Conservation (phyloP, 1,140 invertebrate species). For the Penaeus chinensis region DNA sequence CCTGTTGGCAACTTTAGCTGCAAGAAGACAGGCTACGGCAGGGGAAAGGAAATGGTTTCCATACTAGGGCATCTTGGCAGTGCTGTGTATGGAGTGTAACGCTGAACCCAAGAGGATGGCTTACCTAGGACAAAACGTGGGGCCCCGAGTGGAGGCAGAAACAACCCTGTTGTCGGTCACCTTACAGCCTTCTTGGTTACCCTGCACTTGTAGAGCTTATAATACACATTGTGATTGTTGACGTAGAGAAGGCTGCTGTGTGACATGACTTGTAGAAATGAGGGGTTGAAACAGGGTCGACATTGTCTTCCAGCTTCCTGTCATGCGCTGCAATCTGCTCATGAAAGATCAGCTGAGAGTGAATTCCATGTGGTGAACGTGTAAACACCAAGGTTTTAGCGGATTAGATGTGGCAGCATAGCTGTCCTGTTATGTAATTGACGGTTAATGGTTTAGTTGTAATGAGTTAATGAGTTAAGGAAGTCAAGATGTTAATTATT, state of each 20-base stretch:
- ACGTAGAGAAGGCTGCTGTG: conserved; percentile 57
- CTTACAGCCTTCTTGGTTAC: conserved; percentile 55
- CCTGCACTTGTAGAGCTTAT: conserved; percentile 61
- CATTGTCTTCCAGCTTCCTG: conserved; percentile 61
- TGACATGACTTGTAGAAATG: conserved; percentile 32
- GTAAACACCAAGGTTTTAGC: conserved; percentile 56
- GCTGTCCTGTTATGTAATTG: conserved; percentile 61
- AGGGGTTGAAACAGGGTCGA: conserved; percentile 58
- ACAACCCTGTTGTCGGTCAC: conserved; percentile 51
- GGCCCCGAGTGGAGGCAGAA: conserved; percentile 47
- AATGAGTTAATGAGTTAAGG: conserved; percentile 60
- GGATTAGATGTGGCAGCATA: conserved; percentile 61
- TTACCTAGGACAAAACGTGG: conserved; percentile 21
- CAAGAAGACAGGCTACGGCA: conserved; percentile 58
- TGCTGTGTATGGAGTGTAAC: conserved; percentile 33
- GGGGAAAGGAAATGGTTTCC: conserved; percentile 64
- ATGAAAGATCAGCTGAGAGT: conserved; percentile 59
- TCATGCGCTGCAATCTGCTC: conserved; percentile 55
- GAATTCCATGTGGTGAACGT: conserved; percentile 58
- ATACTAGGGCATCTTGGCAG: conserved; percentile 53
- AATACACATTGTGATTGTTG: conserved; percentile 59
- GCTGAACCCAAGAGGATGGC: conserved; percentile 43
- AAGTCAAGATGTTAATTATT: conserved; percentile 60
- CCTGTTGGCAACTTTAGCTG: conserved; percentile 43
- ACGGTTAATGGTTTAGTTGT: conserved; percentile 62